Base-by-base conservation (phyloP, 2,113 vertebrate genomes). In the Phocoena phocoena region DNA sequence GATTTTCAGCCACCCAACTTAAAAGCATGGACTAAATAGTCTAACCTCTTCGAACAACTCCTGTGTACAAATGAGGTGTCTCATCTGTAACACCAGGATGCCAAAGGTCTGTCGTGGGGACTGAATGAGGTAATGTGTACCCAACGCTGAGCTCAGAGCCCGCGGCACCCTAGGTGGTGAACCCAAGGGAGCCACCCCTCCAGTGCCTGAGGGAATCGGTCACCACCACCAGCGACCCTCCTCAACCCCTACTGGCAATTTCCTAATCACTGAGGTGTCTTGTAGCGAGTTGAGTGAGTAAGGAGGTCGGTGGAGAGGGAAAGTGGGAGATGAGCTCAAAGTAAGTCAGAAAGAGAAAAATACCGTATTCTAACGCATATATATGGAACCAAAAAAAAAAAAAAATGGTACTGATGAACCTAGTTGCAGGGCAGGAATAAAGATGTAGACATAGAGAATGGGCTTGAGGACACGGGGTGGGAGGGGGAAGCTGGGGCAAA, bases 41-140 rank as follows among this genome's bases (percentile, higher is more conserved):
- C 47, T 25, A 44, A 76, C 25, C 18, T 88, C 76, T 91, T 58
- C 86, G 82, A 94, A 77, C 62, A 74, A 91, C 91, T 96, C 92
- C 25, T 68, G 36, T 33, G n/a, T 26, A 9, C 14, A 71, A 76
- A 95, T 33, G n/a, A 95, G 55, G 44, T 33, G 67, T 90, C 47
- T 76, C 58, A 36, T 44, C 58, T 82, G 21, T 23, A 82, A 82
- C 65, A 58, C 25, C 50, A 44, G 53, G 28, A 67, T 38, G 44
- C 18, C 50, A 58, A 74, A 44, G 82, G 44, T 79, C 81, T 47
- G 8, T 4, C 0, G 9, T 63, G 62, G 73, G 65, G 77, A 38
- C 3, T 44, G 62, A 91, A 89, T 17, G 38, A 73, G 33, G 71
- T 21, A 36, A 7, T 5, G 4, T 53, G 77, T 38, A n/a, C 15